phyloP scores from a whole-genome alignment of 1,140 invertebrate species.

The Drosophila erecta region DNA sequence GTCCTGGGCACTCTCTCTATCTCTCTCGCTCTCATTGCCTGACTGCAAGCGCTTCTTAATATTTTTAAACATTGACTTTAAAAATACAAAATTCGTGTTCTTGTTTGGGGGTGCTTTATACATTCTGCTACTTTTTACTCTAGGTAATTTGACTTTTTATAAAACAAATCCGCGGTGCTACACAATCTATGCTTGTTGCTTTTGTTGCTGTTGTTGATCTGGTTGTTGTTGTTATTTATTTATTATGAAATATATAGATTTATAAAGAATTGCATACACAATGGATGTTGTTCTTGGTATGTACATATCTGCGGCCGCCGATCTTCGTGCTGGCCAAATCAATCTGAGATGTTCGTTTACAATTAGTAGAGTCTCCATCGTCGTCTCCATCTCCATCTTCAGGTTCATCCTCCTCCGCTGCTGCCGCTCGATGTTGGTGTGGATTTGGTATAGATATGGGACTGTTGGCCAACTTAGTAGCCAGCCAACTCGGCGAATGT shows the following conservation, averaged over 20 bases:
- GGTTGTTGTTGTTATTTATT: slow-evolving; percentile 81
- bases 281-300: slow-evolving; percentile 76
- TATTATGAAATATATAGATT: slow-evolving; percentile 79
- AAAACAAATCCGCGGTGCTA: slow-evolving; percentile 42
- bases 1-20: slow-evolving; percentile 27
- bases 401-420: slow-evolving; percentile 28
- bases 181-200: slow-evolving; percentile 51
- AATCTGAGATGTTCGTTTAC: slow-evolving; percentile 74
- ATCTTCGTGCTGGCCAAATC: slow-evolving; percentile 48
- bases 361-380: slow-evolving; percentile 57
- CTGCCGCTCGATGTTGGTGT: slow-evolving; percentile 18
- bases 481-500: slow-evolving; percentile 98
- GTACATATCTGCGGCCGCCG: slow-evolving; percentile 30
- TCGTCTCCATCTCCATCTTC: slow-evolving; percentile 23
- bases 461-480: slow-evolving; percentile 86
- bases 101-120: slow-evolving; percentile 21
- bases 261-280: slow-evolving; percentile 74
- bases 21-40: slow-evolving; percentile 36
- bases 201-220: slow-evolving; percentile 66
- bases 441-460: slow-evolving; percentile 13
- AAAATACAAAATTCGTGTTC: slow-evolving; percentile 69
- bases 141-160: slow-evolving; percentile 52
- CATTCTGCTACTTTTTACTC: slow-evolving; percentile 33
- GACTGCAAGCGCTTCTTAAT: slow-evolving; percentile 56
- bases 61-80: slow-evolving; percentile 75